Evolutionary conservation across 1,140 invertebrate genomes (phyloP).

Genomic region (Pseudomyrmex gracilis): DNA sequence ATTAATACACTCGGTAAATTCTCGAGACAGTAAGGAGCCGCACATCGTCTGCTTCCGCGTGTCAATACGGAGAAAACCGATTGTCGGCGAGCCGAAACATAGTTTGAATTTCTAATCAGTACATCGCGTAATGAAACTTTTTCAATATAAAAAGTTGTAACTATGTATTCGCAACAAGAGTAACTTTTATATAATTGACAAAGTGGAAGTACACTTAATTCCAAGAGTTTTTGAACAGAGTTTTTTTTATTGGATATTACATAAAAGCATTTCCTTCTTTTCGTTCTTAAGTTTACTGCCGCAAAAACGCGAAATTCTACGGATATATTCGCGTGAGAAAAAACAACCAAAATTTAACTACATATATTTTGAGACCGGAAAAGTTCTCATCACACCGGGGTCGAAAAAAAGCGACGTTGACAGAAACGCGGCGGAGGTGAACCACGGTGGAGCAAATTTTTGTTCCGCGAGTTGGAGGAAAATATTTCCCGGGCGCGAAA

Average conservation of each 20-base stretch:
- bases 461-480: conserved; percentile 48
- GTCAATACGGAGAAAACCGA: not conserved
- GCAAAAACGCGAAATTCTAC: no score
- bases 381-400: conserved; percentile 38
- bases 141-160: no score
- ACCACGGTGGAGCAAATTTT: conserved; percentile 48
- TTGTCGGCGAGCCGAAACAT: not conserved
- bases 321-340: no score
- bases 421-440: conserved; percentile 4
- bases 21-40: not conserved
- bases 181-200: no score
- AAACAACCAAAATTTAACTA: conserved; percentile 9
- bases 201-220: no score
- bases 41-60: not conserved
- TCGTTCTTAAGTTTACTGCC: no score
- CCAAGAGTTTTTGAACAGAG: no score
- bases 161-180: no score
- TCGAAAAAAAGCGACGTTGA: conserved; percentile 35
- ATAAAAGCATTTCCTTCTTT: no score
- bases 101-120: conserved; percentile 4
- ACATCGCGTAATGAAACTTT: no score
- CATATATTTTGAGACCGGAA: conserved; percentile 1
- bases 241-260: no score
- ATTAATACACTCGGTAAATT: conserved; percentile 66
- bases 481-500: conserved; percentile 46